These are phyloP conservation scores for Eutolmus rufibarbis DNA, from an alignment of 2,888 invertebrate genomes.

Conservation along the genomic window DNA sequence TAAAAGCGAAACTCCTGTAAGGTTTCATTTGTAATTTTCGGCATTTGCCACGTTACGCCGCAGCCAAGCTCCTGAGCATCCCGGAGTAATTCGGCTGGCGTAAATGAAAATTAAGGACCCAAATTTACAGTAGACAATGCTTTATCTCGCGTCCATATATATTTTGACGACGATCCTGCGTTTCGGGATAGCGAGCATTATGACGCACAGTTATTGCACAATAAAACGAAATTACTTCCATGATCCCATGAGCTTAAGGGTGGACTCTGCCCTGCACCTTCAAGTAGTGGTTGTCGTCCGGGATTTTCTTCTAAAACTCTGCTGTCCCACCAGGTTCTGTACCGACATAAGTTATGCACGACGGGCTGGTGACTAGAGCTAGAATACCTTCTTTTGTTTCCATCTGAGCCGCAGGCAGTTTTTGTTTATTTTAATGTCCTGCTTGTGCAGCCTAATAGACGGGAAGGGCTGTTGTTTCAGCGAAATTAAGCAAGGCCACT, in stretches of 20 bases:
- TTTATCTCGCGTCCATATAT: conserved; percentile 45
- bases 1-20: conserved; percentile 29
- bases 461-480: background rate
- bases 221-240: conserved; percentile 47
- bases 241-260: background rate
- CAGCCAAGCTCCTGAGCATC: conserved; percentile 17
- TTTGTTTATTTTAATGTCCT: background rate
- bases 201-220: conserved; percentile 46
- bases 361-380: background rate
- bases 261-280: background rate
- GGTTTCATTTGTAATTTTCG: background rate
- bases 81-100: conserved; percentile 42
- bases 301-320: background rate
- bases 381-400: background rate
- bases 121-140: conserved; percentile 48
- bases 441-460: background rate
- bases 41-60: background rate
- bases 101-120: conserved; percentile 48
- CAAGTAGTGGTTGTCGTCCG: background rate
- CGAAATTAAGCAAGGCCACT: background rate
- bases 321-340: background rate
- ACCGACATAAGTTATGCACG: background rate
- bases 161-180: conserved; percentile 45
- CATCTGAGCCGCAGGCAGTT: background rate
- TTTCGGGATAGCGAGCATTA: conserved; percentile 12